Evolutionary conservation across 2,113 vertebrate species (phyloP).

Genomic region (Hippotragus niger): DNA sequence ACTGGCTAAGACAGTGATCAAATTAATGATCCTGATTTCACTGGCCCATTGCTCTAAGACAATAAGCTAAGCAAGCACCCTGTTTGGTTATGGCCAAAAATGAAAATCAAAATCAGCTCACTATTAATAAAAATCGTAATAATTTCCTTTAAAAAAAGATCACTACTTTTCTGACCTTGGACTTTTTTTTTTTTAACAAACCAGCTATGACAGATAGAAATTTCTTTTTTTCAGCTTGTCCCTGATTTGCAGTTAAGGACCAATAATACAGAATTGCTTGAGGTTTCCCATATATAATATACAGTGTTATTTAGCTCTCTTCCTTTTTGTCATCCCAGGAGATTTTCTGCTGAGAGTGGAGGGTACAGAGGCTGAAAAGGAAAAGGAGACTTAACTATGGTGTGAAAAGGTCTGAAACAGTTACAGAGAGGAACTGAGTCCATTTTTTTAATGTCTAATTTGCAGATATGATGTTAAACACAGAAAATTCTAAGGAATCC

Average conservation of each 20-base stretch:
- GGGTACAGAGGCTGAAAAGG: neutral
- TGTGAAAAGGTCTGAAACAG: neutral
- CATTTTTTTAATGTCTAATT: neutral
- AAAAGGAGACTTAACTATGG: neutral
- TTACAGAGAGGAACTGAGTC: neutral
- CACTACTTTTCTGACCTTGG: neutral
- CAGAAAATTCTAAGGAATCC: neutral
- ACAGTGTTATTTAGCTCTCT: neutral
- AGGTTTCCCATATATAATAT: neutral
- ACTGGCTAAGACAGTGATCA: neutral
- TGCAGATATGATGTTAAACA: neutral
- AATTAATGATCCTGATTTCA: neutral
- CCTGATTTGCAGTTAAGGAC: neutral
- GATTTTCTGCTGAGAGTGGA: neutral
- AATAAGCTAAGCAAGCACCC: neutral
- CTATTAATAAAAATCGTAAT: neutral
- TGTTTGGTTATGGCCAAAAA: neutral
- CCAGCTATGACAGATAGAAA: neutral
- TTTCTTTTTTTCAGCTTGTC: neutral
- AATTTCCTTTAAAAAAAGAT: neutral
- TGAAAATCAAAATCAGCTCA: neutral
- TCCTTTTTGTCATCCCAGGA: neutral
- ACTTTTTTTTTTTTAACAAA: neutral
- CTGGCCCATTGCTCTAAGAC: neutral
- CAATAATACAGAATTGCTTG: neutral